Conservation (phyloP, 2,113 vertebrate species). For the Periophthalmus modestus region DNA sequence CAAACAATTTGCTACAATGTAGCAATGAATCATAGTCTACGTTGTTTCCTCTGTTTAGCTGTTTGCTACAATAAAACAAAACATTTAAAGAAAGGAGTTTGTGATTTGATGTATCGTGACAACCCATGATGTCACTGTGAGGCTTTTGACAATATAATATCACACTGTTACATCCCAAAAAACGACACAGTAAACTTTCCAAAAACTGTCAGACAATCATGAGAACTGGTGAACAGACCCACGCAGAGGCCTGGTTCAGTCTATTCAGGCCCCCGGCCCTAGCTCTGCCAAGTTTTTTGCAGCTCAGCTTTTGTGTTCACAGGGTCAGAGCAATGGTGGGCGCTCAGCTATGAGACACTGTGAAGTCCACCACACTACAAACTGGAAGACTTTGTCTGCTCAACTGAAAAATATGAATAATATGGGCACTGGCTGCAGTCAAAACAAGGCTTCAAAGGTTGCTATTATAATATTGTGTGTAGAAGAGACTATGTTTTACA, state of each 20-base stretch:
- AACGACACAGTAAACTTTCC: neutral
- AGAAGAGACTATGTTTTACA: too few relatives aligned
- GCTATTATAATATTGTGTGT: neutral
- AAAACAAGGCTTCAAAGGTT: slow-evolving; percentile 15
- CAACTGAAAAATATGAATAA: slow-evolving; percentile 25
- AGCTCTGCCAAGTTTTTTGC: slow-evolving; percentile 58
- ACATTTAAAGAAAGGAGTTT: too few relatives aligned
- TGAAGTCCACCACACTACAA: slow-evolving; percentile 16
- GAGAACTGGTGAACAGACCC: slow-evolving; percentile 72
- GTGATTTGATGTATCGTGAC: too few relatives aligned
- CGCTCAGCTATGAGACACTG: slow-evolving; percentile 29
- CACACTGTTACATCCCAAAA: too few relatives aligned
- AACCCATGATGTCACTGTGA: too few relatives aligned
- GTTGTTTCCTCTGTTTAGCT: too few relatives aligned
- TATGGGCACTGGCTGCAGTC: slow-evolving; percentile 12
- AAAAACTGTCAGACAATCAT: slow-evolving; percentile 7
- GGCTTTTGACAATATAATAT: too few relatives aligned
- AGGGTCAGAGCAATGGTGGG: slow-evolving; percentile 28
- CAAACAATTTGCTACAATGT: too few relatives aligned
- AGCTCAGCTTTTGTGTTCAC: slow-evolving; percentile 42
- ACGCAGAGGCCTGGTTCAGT: slow-evolving; percentile 37
- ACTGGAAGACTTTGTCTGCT: slow-evolving; percentile 7
- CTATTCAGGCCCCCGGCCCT: slow-evolving; percentile 13
- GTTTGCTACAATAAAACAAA: too few relatives aligned
- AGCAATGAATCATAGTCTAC: too few relatives aligned